A percentile compares a stretch with the other conserved stretches of the same genome.
Conservation (phyloP, 2,888 invertebrate species). For the Eupithecia dodoneata region DNA sequence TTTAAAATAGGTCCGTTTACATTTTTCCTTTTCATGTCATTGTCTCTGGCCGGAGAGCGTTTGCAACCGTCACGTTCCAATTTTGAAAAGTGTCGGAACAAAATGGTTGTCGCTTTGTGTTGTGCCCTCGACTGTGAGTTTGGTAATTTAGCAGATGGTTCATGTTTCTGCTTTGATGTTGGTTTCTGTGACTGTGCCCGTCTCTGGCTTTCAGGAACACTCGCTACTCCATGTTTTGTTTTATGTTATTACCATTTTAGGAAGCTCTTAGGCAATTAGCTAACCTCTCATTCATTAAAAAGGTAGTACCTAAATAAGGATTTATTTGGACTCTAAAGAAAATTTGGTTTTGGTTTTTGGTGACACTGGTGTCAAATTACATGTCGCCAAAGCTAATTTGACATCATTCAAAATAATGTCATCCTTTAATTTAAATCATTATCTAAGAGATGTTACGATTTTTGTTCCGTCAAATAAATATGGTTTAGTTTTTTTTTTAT, state of each 20-base stretch:
- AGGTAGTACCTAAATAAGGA: too few relatives aligned
- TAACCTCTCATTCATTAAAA: neutral
- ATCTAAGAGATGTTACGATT: too few relatives aligned
- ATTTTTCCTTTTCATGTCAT: slow-evolving; percentile 85
- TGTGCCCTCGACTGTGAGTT: slow-evolving; percentile 69
- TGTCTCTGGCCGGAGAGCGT: slow-evolving; percentile 81
- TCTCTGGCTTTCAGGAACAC: slow-evolving; percentile 38
- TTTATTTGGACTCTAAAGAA: neutral
- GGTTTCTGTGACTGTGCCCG: slow-evolving; percentile 45
- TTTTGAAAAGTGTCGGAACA: slow-evolving; percentile 84
- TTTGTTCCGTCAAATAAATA: too few relatives aligned
- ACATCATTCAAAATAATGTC: neutral
- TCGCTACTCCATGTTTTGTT: slow-evolving; percentile 20
- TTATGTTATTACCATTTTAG: slow-evolving; percentile 10
- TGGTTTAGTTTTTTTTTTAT: too few relatives aligned
- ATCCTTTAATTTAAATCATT: too few relatives aligned
- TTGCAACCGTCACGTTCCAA: slow-evolving; percentile 85
- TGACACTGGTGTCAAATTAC: too few relatives aligned
- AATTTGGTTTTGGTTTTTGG: too few relatives aligned
- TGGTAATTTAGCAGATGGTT: slow-evolving; percentile 81
- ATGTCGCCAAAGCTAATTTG: too few relatives aligned
- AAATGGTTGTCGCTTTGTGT: slow-evolving; percentile 82
- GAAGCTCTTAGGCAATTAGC: slow-evolving; percentile 4
- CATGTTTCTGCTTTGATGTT: slow-evolving; percentile 68
- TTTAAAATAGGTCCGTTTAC: slow-evolving; percentile 83